Evolutionary conservation across 2,113 vertebrate genomes (phyloP), one percentile per base, ranked within the genome.

Genomic region (Ifrita kowaldi): DNA sequence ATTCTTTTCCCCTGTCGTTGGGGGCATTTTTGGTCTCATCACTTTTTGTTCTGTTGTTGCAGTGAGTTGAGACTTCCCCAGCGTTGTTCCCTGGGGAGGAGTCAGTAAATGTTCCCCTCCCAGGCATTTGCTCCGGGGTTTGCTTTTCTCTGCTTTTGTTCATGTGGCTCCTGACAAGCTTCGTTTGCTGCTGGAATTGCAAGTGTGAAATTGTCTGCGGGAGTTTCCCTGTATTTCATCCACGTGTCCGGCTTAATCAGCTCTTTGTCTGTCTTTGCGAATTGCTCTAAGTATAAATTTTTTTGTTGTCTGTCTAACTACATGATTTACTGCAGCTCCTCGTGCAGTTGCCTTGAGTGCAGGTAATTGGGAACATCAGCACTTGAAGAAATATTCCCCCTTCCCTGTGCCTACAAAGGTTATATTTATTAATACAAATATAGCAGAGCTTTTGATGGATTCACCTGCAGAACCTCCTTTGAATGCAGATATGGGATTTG

Each of bases 291-390:
- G 84, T 94, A 71, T 94, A 97, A 97, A 97, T 96, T 89, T 94
- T 89, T 96, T 85, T 89, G 67, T 87, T 57, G 71, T 91, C 94
- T 87, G 81, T 86, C 95, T 67, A 59, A 84, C 56, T 56, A 10
- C 71, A 80, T 95, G 97, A 91, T 97, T 97, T 97, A 97, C 96
- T 95, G 95, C 49, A 67, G 50, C 94, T 96, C 94, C 95, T 90
- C 13, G 89, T 19, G 83, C 33, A 7, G 73, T 92, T 86, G 76
- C 96, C 90, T 90, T 93, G 92, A 94, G 88, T 19, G 3, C 49
- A 44, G 85, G 92, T 97, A 97, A 97, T 97, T 97, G 92, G 97
- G 89, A 89, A 68, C 64, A 74, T 59, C 64, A 90, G 92, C 60
- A 16, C 79, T 67, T 3, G 3, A 78, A 88, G 87, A 69, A 83